Percentiles rank a stretch among this genome's conserved stretches.
These are phyloP conservation scores for Sebastes cheni DNA, from an alignment of 2,797 vertebrate genomes.

Conservation along the genomic window DNA sequence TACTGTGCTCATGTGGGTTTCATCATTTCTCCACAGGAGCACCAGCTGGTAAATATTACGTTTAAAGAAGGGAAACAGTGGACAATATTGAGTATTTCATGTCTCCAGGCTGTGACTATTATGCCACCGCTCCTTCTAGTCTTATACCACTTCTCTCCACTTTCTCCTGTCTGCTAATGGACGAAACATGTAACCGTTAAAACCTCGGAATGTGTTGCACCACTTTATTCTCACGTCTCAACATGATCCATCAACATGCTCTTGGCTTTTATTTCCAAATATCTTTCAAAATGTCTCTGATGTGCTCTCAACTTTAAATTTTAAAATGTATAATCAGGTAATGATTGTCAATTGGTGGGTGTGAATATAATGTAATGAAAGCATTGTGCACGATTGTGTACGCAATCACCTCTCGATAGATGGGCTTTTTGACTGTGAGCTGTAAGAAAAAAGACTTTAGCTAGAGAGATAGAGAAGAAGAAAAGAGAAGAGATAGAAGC, in stretches of 20 bases:
- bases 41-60: conserved; percentile 41
- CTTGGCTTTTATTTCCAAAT: conserved; percentile 3
- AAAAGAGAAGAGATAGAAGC: neutral
- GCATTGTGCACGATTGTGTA: neutral
- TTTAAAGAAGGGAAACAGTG: conserved; percentile 3
- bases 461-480: neutral
- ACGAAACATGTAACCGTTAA: neutral
- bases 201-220: conserved; percentile 8
- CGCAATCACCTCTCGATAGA: neutral
- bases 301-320: neutral
- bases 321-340: neutral
- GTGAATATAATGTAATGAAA: neutral
- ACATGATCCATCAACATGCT: conserved; percentile 5
- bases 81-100: conserved; percentile 1
- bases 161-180: conserved; percentile 3
- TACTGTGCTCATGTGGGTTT: conserved; percentile 13
- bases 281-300: conserved; percentile 7
- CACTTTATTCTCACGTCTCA: conserved; percentile 11
- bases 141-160: neutral
- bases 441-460: neutral
- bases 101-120: neutral
- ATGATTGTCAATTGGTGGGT: neutral
- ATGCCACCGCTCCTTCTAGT: neutral
- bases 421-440: neutral
- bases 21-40: conserved; percentile 22